Evolutionary conservation across 2,113 vertebrate species (phyloP).

Genomic region (Centropus unirufus): DNA sequence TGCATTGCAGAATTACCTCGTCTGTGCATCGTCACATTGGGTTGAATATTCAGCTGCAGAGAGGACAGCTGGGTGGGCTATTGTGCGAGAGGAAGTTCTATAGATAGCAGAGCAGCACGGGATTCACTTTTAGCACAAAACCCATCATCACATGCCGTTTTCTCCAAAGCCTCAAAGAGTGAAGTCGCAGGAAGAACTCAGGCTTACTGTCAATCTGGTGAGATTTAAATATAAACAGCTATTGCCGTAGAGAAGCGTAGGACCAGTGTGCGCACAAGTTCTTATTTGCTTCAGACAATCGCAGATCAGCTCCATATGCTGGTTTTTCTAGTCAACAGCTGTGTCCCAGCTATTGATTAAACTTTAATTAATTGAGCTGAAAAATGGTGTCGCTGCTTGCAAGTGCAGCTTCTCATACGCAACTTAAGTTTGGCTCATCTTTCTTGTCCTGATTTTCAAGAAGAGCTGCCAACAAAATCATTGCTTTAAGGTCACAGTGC

Average conservation of each 20-base stretch:
- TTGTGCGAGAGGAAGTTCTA: conserved; percentile 52
- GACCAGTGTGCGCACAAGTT: background rate
- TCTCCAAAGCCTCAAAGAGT: background rate
- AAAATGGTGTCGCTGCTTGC: background rate
- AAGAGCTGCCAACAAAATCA: background rate
- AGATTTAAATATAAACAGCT: background rate
- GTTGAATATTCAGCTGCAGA: background rate
- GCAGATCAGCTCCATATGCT: conserved; percentile 32
- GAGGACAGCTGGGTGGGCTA: conserved; percentile 43
- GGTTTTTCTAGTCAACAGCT: conserved; percentile 45
- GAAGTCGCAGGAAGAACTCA: conserved; percentile 4
- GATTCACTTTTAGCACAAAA: background rate
- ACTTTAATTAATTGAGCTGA: conserved; percentile 30
- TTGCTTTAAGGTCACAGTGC: background rate
- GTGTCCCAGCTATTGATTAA: conserved; percentile 9
- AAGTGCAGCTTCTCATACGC: background rate
- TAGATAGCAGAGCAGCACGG: background rate
- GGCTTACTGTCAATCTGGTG: background rate
- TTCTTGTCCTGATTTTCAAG: background rate
- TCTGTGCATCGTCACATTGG: background rate
- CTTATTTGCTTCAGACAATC: background rate
- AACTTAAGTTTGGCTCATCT: background rate
- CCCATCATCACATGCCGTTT: background rate
- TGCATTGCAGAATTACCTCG: background rate
- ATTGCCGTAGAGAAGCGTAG: background rate